These are phyloP conservation scores for Spongia lamella DNA, from an alignment of 37 sponge, comb jelly and placozoan genomes.

Conservation along the genomic window DNA sequence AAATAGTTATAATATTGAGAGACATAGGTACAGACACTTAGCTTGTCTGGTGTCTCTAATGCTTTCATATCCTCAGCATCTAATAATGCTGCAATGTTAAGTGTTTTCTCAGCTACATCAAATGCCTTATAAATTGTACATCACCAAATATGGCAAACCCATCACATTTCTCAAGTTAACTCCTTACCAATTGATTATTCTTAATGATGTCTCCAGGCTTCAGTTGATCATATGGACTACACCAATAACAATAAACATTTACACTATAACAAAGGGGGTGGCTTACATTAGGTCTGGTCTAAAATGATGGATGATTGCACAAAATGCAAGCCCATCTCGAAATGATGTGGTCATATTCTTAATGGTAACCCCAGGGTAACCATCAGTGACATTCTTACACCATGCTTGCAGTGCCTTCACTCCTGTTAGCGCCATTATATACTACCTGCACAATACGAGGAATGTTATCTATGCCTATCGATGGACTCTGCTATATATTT, in stretches of 20 bases:
- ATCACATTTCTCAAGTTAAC: not conserved
- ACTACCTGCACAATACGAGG: too few species aligned
- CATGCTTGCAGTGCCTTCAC: constrained; percentile 87
- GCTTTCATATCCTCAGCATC: constrained; percentile 95
- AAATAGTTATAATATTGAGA: constrained; percentile 93
- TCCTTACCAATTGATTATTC: constrained; percentile 87
- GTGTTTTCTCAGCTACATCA: constrained; percentile 76
- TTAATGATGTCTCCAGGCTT: constrained; percentile 67
- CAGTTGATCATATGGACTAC: constrained; percentile 72
- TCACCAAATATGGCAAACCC: not conserved
- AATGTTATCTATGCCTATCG: too few species aligned
- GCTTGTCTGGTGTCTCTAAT: constrained; percentile 87
- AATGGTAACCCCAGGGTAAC: constrained; percentile 77
- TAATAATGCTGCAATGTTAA: constrained; percentile 83
- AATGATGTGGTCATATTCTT: constrained; percentile 92
- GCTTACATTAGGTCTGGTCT: constrained; percentile 93
- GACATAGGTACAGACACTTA: constrained; percentile 89
- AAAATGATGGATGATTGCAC: constrained; percentile 91
- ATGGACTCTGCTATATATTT: too few species aligned
- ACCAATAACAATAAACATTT: not conserved
- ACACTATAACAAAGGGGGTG: not conserved
- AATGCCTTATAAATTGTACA: constrained; percentile 68
- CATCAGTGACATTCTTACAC: constrained; percentile 72
- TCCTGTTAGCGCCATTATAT: constrained; percentile 69
- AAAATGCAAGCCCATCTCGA: constrained; percentile 88